Evolutionary conservation across 2,797 vertebrate genomes (phyloP).

Genomic region (Meda fulgida): DNA sequence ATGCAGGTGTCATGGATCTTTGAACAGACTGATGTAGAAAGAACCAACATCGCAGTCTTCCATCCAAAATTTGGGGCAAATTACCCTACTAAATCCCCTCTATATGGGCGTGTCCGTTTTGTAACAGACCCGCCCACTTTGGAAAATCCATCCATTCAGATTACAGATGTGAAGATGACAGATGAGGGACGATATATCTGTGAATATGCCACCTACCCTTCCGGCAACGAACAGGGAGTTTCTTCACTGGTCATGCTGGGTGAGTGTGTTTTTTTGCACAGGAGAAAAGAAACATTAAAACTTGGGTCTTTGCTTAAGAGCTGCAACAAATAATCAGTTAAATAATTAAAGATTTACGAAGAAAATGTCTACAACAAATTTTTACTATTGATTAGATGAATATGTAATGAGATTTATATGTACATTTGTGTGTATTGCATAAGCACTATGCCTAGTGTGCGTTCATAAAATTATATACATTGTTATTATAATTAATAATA

Average conservation of each 20-base stretch:
- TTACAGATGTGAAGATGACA: slow-evolving; percentile 71
- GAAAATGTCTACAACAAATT: neutral
- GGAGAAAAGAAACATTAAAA: neutral
- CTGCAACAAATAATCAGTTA: neutral
- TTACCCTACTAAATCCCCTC: slow-evolving; percentile 69
- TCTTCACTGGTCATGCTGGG: slow-evolving; percentile 82
- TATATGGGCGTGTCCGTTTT: slow-evolving; percentile 74
- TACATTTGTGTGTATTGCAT: neutral
- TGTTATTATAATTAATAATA: no score
- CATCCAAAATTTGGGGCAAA: slow-evolving; percentile 76
- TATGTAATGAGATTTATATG: neutral
- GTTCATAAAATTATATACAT: neutral
- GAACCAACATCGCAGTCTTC: slow-evolving; percentile 80
- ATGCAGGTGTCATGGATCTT: slow-evolving; percentile 85
- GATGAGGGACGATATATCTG: slow-evolving; percentile 88
- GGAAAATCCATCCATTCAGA: slow-evolving; percentile 79
- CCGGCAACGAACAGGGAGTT: slow-evolving; percentile 82
- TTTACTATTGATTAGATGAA: neutral
- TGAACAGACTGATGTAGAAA: slow-evolving; percentile 58
- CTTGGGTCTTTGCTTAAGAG: neutral
- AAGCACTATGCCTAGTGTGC: neutral
- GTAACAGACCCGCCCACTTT: slow-evolving; percentile 53
- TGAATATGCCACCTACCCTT: slow-evolving; percentile 88
- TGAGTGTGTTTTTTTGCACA: slow-evolving; percentile 60
- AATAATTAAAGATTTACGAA: neutral